phyloP scores from a whole-genome alignment of 2,888 invertebrate genomes.

The Scaptomyza flava region DNA sequence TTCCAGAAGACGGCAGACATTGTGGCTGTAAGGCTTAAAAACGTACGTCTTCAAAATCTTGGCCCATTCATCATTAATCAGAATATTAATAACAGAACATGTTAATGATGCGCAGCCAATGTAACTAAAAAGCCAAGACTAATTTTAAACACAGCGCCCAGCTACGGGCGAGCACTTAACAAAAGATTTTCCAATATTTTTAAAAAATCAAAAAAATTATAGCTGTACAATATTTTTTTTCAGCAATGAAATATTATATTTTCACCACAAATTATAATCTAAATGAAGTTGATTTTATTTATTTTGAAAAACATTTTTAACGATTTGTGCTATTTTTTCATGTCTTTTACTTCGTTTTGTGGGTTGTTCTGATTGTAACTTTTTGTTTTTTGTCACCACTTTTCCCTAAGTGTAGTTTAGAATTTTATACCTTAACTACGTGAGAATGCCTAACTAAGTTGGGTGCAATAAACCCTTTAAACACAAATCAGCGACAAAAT shows the following conservation, averaged over 20 bases:
- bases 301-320: too few species aligned
- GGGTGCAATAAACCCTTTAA: slow-evolving; percentile 58
- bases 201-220: too few species aligned
- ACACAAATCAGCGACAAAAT: slow-evolving; percentile 25
- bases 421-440: slow-evolving; percentile 24
- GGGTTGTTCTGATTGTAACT: too few species aligned
- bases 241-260: too few species aligned
- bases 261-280: too few species aligned
- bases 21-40: neutral
- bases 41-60: slow-evolving; percentile 13
- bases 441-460: slow-evolving; percentile 44
- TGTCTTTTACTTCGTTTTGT: neutral
- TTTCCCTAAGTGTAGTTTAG: slow-evolving; percentile 1
- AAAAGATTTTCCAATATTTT: neutral
- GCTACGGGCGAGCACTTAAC: neutral
- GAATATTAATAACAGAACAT: slow-evolving; percentile 48
- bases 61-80: slow-evolving; percentile 71
- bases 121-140: slow-evolving; percentile 38
- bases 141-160: slow-evolving; percentile 7
- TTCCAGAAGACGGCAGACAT: slow-evolving; percentile 9
- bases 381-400: too few species aligned
- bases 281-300: too few species aligned
- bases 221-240: neutral
- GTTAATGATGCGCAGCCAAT: slow-evolving; percentile 60
- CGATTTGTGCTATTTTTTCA: too few species aligned